These are phyloP conservation scores for Naja naja DNA, from an alignment of 2,113 vertebrate species.

Conservation along the genomic window DNA sequence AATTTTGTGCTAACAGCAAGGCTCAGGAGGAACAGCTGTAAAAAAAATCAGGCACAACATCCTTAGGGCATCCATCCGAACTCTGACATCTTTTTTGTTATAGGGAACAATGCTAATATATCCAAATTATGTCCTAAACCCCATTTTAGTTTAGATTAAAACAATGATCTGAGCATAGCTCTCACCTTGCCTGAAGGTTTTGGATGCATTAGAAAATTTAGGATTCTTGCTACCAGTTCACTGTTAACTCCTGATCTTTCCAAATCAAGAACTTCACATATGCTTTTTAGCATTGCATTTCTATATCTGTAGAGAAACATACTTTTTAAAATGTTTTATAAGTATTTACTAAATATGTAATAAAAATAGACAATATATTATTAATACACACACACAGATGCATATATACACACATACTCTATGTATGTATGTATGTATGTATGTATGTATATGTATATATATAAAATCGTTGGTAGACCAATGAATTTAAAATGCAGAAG, in stretches of 20 bases:
- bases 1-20: neutral
- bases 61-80: neutral
- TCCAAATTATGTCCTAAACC: neutral
- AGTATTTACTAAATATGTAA: neutral
- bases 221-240: conserved; percentile 86
- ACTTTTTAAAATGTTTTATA: neutral
- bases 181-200: conserved; percentile 91
- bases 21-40: neutral
- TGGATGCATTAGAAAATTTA: conserved; percentile 86
- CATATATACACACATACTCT: too few species aligned
- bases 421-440: rapidly evolving
- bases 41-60: neutral
- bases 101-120: neutral
- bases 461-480: neutral
- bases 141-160: neutral
- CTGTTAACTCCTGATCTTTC: conserved; percentile 89
- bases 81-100: neutral
- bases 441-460: too few species aligned
- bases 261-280: conserved; percentile 91
- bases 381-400: neutral
- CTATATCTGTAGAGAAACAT: conserved; percentile 62
- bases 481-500: neutral
- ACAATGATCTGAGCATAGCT: neutral
- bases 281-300: conserved; percentile 82
- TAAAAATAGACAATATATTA: neutral